Evolutionary conservation across 2,113 vertebrate genomes (phyloP).

Genomic region (Cebidichthys violaceus): DNA sequence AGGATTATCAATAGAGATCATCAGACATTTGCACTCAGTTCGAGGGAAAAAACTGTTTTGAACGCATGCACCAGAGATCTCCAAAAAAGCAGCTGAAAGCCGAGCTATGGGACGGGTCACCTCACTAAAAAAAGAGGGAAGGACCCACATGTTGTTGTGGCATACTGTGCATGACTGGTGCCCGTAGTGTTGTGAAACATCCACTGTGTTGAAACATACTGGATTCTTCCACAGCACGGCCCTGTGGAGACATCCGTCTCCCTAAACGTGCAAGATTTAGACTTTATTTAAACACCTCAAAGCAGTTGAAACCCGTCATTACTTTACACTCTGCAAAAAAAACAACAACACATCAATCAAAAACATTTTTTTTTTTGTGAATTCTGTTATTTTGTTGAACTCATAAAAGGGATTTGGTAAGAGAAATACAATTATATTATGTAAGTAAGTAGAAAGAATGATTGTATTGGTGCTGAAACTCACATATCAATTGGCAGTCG

Average conservation of each 20-base stretch:
- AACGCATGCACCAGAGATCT: background rate
- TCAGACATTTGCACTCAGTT: slow-evolving; percentile 3
- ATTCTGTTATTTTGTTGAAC: background rate
- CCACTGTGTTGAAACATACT: slow-evolving; percentile 23
- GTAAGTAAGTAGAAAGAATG: background rate
- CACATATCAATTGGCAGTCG: background rate
- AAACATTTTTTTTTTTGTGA: background rate
- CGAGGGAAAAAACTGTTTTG: background rate
- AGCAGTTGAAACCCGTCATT: background rate
- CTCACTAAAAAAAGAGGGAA: slow-evolving; percentile 17
- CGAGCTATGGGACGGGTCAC: slow-evolving; percentile 62
- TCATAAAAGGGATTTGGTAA: background rate
- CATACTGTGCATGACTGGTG: slow-evolving; percentile 5
- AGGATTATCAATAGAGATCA: slow-evolving; percentile 6
- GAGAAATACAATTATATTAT: background rate
- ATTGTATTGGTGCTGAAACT: background rate
- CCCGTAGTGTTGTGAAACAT: slow-evolving; percentile 37
- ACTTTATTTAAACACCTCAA: background rate
- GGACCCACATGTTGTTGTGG: slow-evolving; percentile 25
- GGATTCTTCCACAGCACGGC: background rate
- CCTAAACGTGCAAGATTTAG: background rate
- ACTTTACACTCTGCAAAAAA: background rate
- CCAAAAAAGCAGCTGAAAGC: slow-evolving; percentile 36
- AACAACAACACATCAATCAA: no score
- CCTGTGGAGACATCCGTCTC: slow-evolving; percentile 6